Evolutionary conservation across 2,113 vertebrate species (phyloP).

Genomic region (Corythoichthys haematopterus): DNA sequence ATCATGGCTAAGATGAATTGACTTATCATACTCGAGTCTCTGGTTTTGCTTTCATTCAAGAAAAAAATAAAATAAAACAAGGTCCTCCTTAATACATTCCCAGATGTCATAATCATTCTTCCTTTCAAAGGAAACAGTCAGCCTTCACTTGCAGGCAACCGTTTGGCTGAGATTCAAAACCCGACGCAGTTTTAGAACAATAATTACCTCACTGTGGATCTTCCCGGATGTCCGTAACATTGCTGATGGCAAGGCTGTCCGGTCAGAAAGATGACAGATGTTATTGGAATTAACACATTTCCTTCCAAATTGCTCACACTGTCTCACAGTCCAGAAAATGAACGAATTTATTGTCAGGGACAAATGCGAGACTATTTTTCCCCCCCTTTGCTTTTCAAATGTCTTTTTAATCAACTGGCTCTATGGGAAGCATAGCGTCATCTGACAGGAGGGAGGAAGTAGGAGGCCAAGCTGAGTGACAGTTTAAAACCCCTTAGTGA

Average conservation of each 20-base stretch:
- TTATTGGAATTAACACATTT: conserved; percentile 35
- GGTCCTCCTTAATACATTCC: conserved; percentile 24
- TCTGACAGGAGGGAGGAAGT: conserved; percentile 22
- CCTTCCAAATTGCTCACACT: neutral
- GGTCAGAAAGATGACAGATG: conserved; percentile 49
- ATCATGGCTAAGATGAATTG: conserved; percentile 22
- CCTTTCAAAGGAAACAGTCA: conserved; percentile 12
- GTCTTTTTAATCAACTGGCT: conserved; percentile 42
- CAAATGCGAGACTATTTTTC: conserved; percentile 6
- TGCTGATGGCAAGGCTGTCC: conserved; percentile 18
- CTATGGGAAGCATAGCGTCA: conserved; percentile 24
- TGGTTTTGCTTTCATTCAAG: conserved; percentile 38
- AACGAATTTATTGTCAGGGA: conserved; percentile 31
- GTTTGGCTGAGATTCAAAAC: conserved; percentile 49
- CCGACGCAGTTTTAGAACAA: conserved; percentile 29
- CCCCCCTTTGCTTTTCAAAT: conserved; percentile 12
- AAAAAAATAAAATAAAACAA: conserved; percentile 15
- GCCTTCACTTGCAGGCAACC: conserved; percentile 17
- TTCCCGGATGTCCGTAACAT: conserved; percentile 18
- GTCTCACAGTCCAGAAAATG: conserved; percentile 5
- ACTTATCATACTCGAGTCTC: conserved; percentile 28
- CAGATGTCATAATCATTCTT: conserved; percentile 39
- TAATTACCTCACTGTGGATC: conserved; percentile 38
- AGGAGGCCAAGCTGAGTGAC: conserved; percentile 7
- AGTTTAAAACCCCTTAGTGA: conserved; percentile 32